Base-by-base conservation (phyloP, 2,797 vertebrate genomes). In the Hydrophis major region DNA sequence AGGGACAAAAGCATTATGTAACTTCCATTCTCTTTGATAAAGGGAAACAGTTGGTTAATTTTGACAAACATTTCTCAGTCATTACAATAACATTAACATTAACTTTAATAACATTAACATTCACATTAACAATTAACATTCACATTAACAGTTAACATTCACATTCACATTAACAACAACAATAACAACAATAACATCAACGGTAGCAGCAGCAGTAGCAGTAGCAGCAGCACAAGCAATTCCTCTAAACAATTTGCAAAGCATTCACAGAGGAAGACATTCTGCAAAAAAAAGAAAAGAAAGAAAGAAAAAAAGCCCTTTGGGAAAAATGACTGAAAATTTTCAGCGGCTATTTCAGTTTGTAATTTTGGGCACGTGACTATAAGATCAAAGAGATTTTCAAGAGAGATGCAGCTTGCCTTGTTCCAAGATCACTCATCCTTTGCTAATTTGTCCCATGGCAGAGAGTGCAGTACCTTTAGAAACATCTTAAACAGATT, bases 11-110 rank as follows among this genome's bases (percentile, higher is more conserved):
- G 28, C 56, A 55, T 93, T 56, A 14, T 57, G n/a, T 93, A 13
- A n/a, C 87, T 96, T 94, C 50, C 92, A 93, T 90, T 32, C 93
- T 93, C 60, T 90, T 59, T 37, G 1, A 89, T 88, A 96, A 95
- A 91, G 6, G 50, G 86, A 69, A 92, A 96, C 95, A 94, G 89
- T 88, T 63, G 95, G 95, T 94, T 95, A 55, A 89, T 93, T 96
- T 96, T 95, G 95, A 95, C 97, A 96, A 97, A 37, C 92, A 92
- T 95, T 96, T 96, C 74, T 93, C 95, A 96, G 96, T 92, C 96
- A 95, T 92, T 94, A 90, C 90, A 94, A 66, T 69, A 59, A 93
- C 60, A 90, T 42, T 7, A 47, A 47, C 47, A 47, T 47, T 47
- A 47, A 47, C 47, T 47, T 47, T 47, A 47, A 47, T 47, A 47